Evolutionary conservation across 2,888 invertebrate species (phyloP), one percentile per base, ranked within the genome.

Genomic region (Parasteatoda lunata): DNA sequence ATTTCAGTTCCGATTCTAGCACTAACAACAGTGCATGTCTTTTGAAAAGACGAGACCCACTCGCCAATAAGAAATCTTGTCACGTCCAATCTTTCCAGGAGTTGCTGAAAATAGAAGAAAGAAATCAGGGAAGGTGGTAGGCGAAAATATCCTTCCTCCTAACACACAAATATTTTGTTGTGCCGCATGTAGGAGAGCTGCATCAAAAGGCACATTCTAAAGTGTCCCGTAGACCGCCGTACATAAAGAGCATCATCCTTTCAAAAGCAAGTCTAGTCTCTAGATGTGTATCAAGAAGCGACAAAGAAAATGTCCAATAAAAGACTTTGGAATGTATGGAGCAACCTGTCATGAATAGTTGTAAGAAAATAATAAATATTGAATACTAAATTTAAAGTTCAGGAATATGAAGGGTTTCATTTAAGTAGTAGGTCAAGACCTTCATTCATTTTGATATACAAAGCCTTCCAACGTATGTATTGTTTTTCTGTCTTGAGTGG

Each of bases 191-290:
- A 48, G 8, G 66, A 13, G 64, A 72, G 54, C 48, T 68, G 75
- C 69, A 73, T 81, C 75, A 81, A 81, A 75, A 81, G 81, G 66
- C 66, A 68, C 68, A 68, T 81, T 81, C 80, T 72, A 13, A 15
- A 72, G 72, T 48, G 59, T 49, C 81, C 81, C 54, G 75, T 59
- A 45, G 81, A 81, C 75, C 48, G 65, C 68, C 64, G 13, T 54
- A 54, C 54, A 54, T 54, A 8, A 11, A 54, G 30, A 54, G 54
- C 54, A 54, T 11, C 54, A 8, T 13, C 13, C 13, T 13, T 8
- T 54, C 54, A 13, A 13, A 54, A 54, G 54, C 54, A 54, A 54
- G 9, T 8, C 9, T 54, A 13, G 54, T 11, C 8, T 54, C 54
- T 4, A 11, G 3, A 54, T 54, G 13, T 54, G 54, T 13, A 54